Evolutionary conservation across 2,113 vertebrate genomes (phyloP).

Genomic region (Motacilla tschutschensis): DNA sequence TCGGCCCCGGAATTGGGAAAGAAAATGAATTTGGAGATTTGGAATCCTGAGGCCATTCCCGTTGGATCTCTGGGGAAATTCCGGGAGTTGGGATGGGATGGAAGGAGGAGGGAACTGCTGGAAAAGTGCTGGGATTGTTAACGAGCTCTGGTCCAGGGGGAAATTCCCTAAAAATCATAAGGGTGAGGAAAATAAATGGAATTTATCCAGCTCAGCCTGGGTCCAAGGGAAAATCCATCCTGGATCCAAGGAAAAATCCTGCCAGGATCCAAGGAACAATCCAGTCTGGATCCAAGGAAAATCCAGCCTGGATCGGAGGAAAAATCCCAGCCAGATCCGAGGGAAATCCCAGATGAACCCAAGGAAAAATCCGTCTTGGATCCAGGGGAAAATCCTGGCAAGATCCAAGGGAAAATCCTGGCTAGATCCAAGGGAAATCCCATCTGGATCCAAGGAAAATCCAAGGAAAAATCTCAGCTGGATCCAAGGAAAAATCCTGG

Average conservation of each 20-base stretch:
- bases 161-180: neutral
- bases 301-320: too few species aligned
- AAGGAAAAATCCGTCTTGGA: neutral
- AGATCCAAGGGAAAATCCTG: neutral
- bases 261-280: neutral
- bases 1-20: slow-evolving; percentile 6
- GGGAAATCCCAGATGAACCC: too few species aligned
- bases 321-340: fast-evolving
- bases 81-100: fast-evolving
- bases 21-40: neutral
- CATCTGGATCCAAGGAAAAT: too few species aligned
- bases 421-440: neutral
- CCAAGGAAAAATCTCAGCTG: neutral
- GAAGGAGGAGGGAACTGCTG: neutral
- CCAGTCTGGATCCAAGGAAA: neutral
- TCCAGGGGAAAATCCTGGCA: neutral
- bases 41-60: neutral
- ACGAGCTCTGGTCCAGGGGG: slow-evolving; percentile 1
- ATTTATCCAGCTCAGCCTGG: neutral
- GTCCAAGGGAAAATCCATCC: neutral
- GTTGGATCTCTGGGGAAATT: neutral
- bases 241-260: neutral
- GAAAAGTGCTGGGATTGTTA: neutral
- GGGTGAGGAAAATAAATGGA: fast-evolving
- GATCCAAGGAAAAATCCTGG: neutral